A percentile compares a stretch with the other conserved stretches of the same genome.
phyloP scores from a whole-genome alignment of 2,797 vertebrate genomes.

The Chaetodon trifasciatus region DNA sequence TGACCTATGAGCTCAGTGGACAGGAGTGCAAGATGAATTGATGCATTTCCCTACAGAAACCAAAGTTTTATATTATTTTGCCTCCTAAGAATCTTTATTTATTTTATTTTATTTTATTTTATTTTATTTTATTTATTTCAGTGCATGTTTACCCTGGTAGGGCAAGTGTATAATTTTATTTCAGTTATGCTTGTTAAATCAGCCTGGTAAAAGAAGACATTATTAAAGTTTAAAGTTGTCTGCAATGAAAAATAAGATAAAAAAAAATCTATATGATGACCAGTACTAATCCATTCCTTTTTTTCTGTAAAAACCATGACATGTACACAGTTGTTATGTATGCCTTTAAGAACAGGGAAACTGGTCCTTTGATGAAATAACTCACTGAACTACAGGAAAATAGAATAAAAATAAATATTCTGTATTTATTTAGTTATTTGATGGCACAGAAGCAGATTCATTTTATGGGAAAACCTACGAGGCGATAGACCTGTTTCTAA shows the following conservation, averaged over 20 bases:
- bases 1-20: background rate
- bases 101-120: background rate
- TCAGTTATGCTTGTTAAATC: background rate
- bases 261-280: too few species aligned
- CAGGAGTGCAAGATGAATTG: background rate
- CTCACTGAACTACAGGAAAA: background rate
- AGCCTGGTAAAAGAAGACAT: background rate
- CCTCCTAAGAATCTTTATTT: background rate
- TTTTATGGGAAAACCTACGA: background rate
- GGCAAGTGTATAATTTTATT: background rate
- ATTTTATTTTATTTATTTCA: background rate
- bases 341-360: too few species aligned
- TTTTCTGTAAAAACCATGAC: too few species aligned
- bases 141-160: background rate
- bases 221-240: too few species aligned
- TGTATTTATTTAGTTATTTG: background rate
- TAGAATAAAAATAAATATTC: too few species aligned
- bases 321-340: too few species aligned
- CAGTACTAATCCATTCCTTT: too few species aligned
- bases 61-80: conserved; percentile 1
- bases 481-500: background rate
- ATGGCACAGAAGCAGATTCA: background rate
- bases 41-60: background rate
- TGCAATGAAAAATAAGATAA: too few species aligned
- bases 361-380: too few species aligned